phyloP scores from a whole-genome alignment of 2,888 invertebrate species.

The Dicranocentrus wangi region DNA sequence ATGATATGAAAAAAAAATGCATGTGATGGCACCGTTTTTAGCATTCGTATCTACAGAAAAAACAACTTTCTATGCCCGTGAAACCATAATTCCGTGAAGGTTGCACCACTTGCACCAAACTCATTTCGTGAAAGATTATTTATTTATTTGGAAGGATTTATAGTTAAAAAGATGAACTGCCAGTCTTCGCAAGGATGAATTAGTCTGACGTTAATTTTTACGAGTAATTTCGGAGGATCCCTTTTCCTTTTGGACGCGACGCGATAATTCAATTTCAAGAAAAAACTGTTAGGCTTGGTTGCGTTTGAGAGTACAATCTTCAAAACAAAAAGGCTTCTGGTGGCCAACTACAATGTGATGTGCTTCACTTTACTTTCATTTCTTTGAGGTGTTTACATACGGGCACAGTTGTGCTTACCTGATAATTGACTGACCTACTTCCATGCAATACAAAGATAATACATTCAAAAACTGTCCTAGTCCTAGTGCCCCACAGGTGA shows the following conservation, averaged over 20 bases:
- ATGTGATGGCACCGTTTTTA: slow-evolving; percentile 48
- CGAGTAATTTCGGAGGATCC: slow-evolving; percentile 34
- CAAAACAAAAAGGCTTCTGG: slow-evolving; percentile 22
- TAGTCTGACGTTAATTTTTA: slow-evolving; percentile 31
- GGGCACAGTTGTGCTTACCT: slow-evolving; percentile 15
- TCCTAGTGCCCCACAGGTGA: slow-evolving; percentile 38
- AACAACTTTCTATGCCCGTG: slow-evolving; percentile 55
- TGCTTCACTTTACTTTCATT: slow-evolving; percentile 17
- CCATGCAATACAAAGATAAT: not conserved
- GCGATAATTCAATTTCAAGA: slow-evolving; percentile 20
- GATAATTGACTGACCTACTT: slow-evolving; percentile 47
- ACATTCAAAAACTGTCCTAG: slow-evolving; percentile 4
- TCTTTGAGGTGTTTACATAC: not conserved
- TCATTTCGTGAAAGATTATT: not conserved
- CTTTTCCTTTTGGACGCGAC: slow-evolving; percentile 32
- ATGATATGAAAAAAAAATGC: slow-evolving; percentile 28
- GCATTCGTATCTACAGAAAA: not conserved
- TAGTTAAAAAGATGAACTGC: not conserved
- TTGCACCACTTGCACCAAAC: slow-evolving; percentile 49
- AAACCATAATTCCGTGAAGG: slow-evolving; percentile 57
- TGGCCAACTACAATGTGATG: not conserved
- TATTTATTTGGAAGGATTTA: not conserved
- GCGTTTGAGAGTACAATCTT: slow-evolving; percentile 47
- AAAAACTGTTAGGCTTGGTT: slow-evolving; percentile 33
- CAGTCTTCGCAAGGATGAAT: not conserved